phyloP scores from a whole-genome alignment of 2,113 vertebrate species.

The Phyllopteryx taeniolatus region DNA sequence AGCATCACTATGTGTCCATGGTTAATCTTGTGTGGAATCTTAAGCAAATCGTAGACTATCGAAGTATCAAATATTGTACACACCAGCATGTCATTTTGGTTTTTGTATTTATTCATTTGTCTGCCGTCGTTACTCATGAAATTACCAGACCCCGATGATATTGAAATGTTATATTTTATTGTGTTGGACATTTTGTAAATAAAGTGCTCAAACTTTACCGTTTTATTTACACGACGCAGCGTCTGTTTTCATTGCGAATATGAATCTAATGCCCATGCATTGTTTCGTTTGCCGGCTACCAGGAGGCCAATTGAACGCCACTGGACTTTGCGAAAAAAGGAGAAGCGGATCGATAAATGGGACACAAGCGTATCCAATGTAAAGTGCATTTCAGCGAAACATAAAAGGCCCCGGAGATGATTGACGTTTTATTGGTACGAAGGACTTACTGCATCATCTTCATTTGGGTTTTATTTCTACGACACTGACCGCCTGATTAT shows the following conservation, averaged over 20 bases:
- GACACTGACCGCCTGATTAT: slow-evolving; percentile 40
- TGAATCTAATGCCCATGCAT: slow-evolving; percentile 5
- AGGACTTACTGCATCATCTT: slow-evolving; percentile 48
- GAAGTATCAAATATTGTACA: slow-evolving; percentile 78
- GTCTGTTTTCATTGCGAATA: neutral
- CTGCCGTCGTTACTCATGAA: slow-evolving; percentile 70
- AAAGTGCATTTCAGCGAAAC: slow-evolving; percentile 59
- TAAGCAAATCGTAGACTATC: slow-evolving; percentile 75
- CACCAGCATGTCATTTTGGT: slow-evolving; percentile 76
- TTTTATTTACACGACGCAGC: slow-evolving; percentile 2
- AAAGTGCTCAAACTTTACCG: slow-evolving; percentile 75
- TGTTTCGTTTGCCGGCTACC: slow-evolving; percentile 18
- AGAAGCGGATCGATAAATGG: slow-evolving; percentile 56
- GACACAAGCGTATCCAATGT: slow-evolving; percentile 58
- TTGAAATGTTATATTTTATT: slow-evolving; percentile 86
- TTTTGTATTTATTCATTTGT: slow-evolving; percentile 66
- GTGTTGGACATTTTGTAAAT: slow-evolving; percentile 86
- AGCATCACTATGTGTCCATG: slow-evolving; percentile 72
- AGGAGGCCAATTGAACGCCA: slow-evolving; percentile 54
- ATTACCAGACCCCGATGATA: slow-evolving; percentile 77
- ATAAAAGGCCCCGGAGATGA: slow-evolving; percentile 36
- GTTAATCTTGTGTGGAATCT: slow-evolving; percentile 71
- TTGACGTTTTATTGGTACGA: slow-evolving; percentile 53
- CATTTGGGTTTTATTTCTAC: slow-evolving; percentile 29
- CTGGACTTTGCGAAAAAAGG: slow-evolving; percentile 51